Conservation (phyloP, 2,888 invertebrate species). For the Watsonalla cultraria region DNA sequence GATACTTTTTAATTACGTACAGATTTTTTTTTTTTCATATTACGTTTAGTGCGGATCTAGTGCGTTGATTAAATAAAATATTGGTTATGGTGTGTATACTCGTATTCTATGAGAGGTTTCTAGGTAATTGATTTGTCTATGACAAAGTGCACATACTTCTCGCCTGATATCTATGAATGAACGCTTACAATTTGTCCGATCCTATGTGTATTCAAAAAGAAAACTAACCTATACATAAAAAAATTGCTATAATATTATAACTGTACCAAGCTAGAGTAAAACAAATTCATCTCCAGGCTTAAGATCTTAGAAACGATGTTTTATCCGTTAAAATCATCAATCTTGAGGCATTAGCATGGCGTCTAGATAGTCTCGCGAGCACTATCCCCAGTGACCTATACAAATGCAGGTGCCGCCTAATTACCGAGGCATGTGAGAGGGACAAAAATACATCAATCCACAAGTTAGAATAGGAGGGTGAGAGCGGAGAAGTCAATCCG, state of each 20-base stretch:
- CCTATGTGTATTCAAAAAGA: too few relatives aligned
- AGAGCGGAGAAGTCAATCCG: slow-evolving; percentile 59
- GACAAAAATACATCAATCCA: slow-evolving; percentile 23
- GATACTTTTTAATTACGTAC: too few relatives aligned
- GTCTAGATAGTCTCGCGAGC: slow-evolving; percentile 59
- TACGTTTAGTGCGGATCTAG: too few relatives aligned
- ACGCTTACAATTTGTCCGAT: too few relatives aligned
- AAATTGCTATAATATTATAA: background rate
- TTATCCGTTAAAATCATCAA: slow-evolving; percentile 51
- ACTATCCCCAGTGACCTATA: slow-evolving; percentile 62
- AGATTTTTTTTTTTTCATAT: too few relatives aligned
- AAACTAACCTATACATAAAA: background rate
- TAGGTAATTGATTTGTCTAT: too few relatives aligned
- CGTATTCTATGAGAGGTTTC: too few relatives aligned
- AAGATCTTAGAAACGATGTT: slow-evolving; percentile 17
- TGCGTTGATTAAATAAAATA: too few relatives aligned
- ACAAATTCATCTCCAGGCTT: background rate
- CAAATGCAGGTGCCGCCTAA: slow-evolving; percentile 72
- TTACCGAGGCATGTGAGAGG: slow-evolving; percentile 46
- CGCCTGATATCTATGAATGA: too few relatives aligned
- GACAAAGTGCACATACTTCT: too few relatives aligned
- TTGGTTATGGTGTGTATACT: too few relatives aligned
- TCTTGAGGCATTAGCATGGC: slow-evolving; percentile 62
- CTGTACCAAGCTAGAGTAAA: background rate
- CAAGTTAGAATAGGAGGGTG: slow-evolving; percentile 36